These are phyloP conservation scores for Myotis myotis DNA, from an alignment of 2,797 vertebrate species.

Conservation along the genomic window DNA sequence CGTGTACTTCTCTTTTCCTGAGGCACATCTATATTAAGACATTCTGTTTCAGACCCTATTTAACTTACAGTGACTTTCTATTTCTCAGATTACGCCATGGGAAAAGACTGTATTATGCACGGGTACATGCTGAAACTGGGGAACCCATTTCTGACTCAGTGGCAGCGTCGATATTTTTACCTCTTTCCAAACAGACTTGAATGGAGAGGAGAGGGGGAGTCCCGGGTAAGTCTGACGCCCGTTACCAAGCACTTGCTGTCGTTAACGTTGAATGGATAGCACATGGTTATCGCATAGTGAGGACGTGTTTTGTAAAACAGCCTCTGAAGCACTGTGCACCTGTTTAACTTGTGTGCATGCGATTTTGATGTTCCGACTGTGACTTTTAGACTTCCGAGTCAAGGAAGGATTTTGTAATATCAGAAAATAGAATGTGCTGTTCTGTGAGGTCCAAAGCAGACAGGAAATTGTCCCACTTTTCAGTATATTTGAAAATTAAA, in stretches of 20 bases:
- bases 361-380: neutral
- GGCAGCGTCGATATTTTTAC: constrained; percentile 98
- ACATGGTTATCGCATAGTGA: fast-evolving
- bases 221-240: constrained; percentile 88
- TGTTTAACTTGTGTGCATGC: fast-evolving
- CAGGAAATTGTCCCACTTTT: neutral
- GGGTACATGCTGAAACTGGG: constrained; percentile 97
- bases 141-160: constrained; percentile 97
- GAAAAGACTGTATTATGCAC: constrained; percentile 98
- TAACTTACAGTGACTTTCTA: neutral
- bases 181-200: constrained; percentile 99
- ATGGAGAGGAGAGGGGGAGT: constrained; percentile 97
- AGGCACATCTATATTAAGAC: neutral
- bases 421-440: neutral
- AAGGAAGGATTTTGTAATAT: neutral
- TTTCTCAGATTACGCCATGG: constrained; percentile 93
- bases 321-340: fast-evolving
- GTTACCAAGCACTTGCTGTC: fast-evolving
- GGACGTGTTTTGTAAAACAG: fast-evolving
- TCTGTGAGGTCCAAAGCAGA: neutral
- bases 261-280: fast-evolving
- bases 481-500: neutral
- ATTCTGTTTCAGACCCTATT: neutral
- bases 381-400: neutral
- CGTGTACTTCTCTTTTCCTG: neutral